Base-by-base conservation (phyloP, 2,888 invertebrate genomes). In the Desoria tigrina region DNA sequence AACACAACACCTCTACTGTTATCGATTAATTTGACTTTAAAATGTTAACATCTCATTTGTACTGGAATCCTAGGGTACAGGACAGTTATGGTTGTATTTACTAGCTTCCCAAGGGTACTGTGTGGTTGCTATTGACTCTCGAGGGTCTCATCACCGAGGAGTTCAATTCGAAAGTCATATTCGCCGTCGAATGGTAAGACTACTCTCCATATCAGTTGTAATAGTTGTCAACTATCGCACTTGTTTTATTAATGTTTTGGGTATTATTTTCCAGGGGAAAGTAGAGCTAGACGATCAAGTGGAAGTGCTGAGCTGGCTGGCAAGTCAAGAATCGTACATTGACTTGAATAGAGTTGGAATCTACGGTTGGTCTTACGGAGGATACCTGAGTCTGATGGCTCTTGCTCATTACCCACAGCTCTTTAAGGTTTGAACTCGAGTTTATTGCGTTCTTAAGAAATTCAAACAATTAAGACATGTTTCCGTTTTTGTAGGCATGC, bases 341-440 rank as follows among this genome's bases (percentile, higher is more conserved):
- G 99, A 99, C 79, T 85, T 95, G 84, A 86, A 86, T 74, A 84
- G 98, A 54, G 88, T 99, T 16, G 97, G 94, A 0, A 92, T 99
- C 76, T 94, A 95, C 79, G 99, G 99, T 0, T 99, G 98, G 97
- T 97, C 97, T 50, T 99, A 99, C 79, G 99, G 98, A 84, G 99
- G 98, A 28, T 99, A 98, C 83, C 85, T 99, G 42, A 93, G 96
- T 68, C 85, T 99, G 28, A 92, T 97, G 87, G 96, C 92, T 1
- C 83, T 99, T 51, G 92, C 92, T 67, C 94, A 95, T 72, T 87
- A 92, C 79, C 94, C 96, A 0, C 89, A 94, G 77, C 84, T 95
- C 69, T 98, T 97, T 83, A 94, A 94, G 84, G 89, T 94, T 78
- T 65, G n/a, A n/a, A n/a, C n/a, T n/a, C n/a, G n/a, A n/a, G n/a